Base-by-base conservation (phyloP, 2,797 vertebrate genomes). In the Loris lydekkerianus region DNA sequence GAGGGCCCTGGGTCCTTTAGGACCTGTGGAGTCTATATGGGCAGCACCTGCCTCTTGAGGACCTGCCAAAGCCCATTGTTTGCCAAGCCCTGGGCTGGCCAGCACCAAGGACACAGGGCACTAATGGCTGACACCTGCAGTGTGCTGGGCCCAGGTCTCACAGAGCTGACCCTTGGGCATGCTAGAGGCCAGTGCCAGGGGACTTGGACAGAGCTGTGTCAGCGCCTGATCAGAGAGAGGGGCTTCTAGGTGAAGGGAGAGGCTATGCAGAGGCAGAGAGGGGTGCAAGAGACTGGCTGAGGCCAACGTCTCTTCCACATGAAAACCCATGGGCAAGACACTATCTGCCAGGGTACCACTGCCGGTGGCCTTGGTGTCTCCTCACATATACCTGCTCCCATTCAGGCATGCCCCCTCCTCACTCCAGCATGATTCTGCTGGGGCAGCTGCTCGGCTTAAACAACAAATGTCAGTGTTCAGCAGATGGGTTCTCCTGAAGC, bases 401-500 rank as follows among this genome's bases (percentile, higher is more conserved):
- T 20, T 73, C 25, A 53, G 29, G 29, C 46, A 31, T 7, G 14
- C 29, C 61, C 27, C 29, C 29, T 63, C 29, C 63, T 14, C 5
- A 27, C 13, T 29, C 69, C 46, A 0, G 21, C 7, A 17, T 1
- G 10, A 34, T 46, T 11, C 0, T 10, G 14, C 34, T 10, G 0
- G 3, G 43, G 77, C 67, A 1, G 3, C 53, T 7, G 8, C 18
- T 40, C 0, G 10, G 56, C n/a, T 15, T 37, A 13, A 40, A 46
- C 4, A 7, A 18, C n/a, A 10, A 5, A 27, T 7, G 7, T 1
- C 0, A 4, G 10, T 21, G 0, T 2, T 37, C 2, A 1, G 34
- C 17, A 0, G 21, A 46, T 49, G 1, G 27, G n/a, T 63, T 84
- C 73, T 56, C 29, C 53, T 40, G n/a, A 49, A 53, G 21, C 40